Conservation (phyloP, 1,140 invertebrate genomes). For the Diabrotica undecimpunctata region DNA sequence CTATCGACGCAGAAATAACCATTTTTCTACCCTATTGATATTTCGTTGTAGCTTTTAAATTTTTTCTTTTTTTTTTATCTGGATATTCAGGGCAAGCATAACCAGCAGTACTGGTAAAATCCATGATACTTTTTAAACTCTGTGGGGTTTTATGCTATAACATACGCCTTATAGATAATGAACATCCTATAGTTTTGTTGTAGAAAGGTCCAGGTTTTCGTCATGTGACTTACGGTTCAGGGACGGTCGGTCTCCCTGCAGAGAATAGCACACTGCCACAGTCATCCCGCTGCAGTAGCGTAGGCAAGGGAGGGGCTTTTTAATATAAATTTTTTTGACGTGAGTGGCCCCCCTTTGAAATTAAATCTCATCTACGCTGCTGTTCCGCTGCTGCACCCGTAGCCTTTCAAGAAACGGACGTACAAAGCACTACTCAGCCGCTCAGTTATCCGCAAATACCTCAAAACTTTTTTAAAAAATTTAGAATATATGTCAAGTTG, state of each 20-base stretch:
- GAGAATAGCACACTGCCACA: slow-evolving; percentile 23
- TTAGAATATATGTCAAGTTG: background rate
- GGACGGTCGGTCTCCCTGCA: slow-evolving; percentile 40
- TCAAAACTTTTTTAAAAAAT: slow-evolving; percentile 25
- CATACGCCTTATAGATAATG: too few relatives aligned
- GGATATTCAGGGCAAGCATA: too few relatives aligned
- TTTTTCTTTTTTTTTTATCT: too few relatives aligned
- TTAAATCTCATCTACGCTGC: background rate
- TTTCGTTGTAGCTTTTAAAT: too few relatives aligned
- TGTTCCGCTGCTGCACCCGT: slow-evolving; percentile 32
- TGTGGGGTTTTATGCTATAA: too few relatives aligned
- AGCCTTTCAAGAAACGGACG: slow-evolving; percentile 44
- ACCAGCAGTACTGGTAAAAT: too few relatives aligned
- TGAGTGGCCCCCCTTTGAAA: too few relatives aligned
- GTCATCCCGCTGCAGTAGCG: slow-evolving; percentile 15
- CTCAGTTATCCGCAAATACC: slow-evolving; percentile 41
- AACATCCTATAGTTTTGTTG: too few relatives aligned
- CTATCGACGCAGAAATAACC: too few relatives aligned
- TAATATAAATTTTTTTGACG: too few relatives aligned
- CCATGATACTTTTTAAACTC: too few relatives aligned
- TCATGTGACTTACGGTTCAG: slow-evolving; percentile 24
- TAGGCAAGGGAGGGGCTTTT: background rate
- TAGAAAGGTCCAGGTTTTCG: background rate
- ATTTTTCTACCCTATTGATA: too few relatives aligned
- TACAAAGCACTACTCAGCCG: slow-evolving; percentile 43